Evolutionary conservation across 2,113 vertebrate species (phyloP).

Genomic region (Raja brachyura): DNA sequence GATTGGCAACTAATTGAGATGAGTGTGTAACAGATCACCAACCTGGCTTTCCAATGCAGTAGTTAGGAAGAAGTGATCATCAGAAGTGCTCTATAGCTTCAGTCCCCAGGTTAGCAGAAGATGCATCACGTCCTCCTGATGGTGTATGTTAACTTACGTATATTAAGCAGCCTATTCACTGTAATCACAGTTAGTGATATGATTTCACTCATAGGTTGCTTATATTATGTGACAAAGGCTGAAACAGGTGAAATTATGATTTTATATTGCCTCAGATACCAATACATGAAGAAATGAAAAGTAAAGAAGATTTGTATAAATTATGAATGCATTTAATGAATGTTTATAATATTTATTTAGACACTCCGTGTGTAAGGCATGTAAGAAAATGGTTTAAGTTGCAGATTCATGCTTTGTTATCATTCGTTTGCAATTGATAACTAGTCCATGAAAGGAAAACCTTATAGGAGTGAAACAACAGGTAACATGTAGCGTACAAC

Average conservation of each 20-base stretch:
- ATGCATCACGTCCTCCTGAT: neutral
- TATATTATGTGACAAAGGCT: neutral
- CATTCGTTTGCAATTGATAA: neutral
- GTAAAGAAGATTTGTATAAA: neutral
- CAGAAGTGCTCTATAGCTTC: neutral
- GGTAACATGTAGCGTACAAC: neutral
- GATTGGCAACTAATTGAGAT: neutral
- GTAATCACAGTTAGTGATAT: too few species aligned
- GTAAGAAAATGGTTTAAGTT: neutral
- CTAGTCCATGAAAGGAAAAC: neutral
- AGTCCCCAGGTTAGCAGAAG: neutral
- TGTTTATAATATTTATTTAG: too few species aligned
- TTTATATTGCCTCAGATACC: neutral
- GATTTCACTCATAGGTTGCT: neutral
- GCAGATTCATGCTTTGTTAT: neutral
- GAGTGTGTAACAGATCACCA: neutral
- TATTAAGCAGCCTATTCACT: too few species aligned
- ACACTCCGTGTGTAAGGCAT: neutral
- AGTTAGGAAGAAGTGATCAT: neutral
- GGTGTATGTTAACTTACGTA: too few species aligned
- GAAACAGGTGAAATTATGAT: neutral
- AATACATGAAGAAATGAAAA: neutral
- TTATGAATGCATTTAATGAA: neutral
- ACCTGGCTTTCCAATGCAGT: too few species aligned
- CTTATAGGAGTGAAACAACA: neutral